Evolutionary conservation across 1,140 invertebrate species (phyloP).

Genomic region (Magallana angulata): DNA sequence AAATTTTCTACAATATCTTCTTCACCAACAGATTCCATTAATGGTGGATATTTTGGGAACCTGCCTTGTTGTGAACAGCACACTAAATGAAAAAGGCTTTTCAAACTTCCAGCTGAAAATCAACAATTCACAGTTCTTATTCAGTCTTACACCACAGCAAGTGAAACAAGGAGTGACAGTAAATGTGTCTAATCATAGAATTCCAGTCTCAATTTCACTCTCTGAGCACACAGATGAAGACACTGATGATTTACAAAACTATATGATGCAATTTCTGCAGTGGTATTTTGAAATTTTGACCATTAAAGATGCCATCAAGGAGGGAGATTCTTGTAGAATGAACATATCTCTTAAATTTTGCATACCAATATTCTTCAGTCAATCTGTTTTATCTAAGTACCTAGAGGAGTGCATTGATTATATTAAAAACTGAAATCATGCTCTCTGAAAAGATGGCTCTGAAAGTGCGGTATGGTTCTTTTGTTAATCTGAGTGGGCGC

Average conservation of each 20-base stretch:
- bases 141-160: background rate
- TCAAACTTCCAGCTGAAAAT: slow-evolving; percentile 12
- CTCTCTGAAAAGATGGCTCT: slow-evolving; percentile 39
- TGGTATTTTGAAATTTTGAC: slow-evolving; percentile 46
- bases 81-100: too few relatives aligned
- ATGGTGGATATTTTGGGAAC: too few relatives aligned
- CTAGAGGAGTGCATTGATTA: slow-evolving; percentile 52
- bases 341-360: slow-evolving; percentile 46
- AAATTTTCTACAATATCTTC: too few relatives aligned
- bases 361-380: slow-evolving; percentile 45
- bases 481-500: slow-evolving; percentile 50
- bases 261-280: slow-evolving; percentile 49
- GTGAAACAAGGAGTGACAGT: too few relatives aligned
- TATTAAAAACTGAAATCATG: slow-evolving; percentile 53
- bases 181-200: background rate
- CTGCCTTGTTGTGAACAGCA: too few relatives aligned
- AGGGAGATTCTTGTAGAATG: slow-evolving; percentile 45
- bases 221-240: background rate
- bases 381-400: slow-evolving; percentile 45
- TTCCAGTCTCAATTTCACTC: slow-evolving; percentile 17
- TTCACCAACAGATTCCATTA: background rate
- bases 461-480: slow-evolving; percentile 45
- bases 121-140: slow-evolving; percentile 4
- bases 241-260: slow-evolving; percentile 30
- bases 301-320: slow-evolving; percentile 47